These are phyloP conservation scores for Mormyrops attenuatus DNA, from an alignment of 2,797 vertebrate genomes.

Conservation along the genomic window DNA sequence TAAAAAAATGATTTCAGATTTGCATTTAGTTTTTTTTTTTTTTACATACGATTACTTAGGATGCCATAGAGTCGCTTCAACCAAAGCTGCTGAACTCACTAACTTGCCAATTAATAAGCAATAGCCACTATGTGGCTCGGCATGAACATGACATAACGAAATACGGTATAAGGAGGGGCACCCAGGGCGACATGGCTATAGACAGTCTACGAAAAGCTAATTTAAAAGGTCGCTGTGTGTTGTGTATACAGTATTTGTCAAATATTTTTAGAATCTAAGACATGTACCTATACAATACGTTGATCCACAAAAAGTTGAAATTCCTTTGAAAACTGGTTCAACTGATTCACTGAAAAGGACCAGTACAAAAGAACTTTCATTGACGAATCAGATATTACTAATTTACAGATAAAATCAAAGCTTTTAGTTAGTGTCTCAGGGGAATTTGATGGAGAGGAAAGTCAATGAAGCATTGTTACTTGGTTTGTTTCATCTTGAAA, in stretches of 20 bases:
- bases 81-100: not conserved
- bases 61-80: not conserved
- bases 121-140: not conserved
- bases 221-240: too few relatives aligned
- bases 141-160: not conserved
- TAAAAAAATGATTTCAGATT: not conserved
- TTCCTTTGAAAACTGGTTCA: not conserved
- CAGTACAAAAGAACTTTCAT: not conserved
- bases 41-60: not conserved
- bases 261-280: not conserved
- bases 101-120: not conserved
- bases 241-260: too few relatives aligned
- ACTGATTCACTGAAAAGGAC: not conserved
- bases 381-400: not conserved
- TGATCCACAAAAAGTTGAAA: not conserved
- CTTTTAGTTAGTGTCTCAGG: not conserved
- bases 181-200: not conserved
- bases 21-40: not conserved
- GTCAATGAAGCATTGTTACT: not conserved
- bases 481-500: not conserved
- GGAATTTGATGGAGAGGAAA: not conserved
- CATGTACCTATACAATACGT: not conserved
- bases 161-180: not conserved
- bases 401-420: not conserved
- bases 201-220: not conserved